phyloP scores from a whole-genome alignment of 2,888 invertebrate genomes.

The Bombyx huttoni region DNA sequence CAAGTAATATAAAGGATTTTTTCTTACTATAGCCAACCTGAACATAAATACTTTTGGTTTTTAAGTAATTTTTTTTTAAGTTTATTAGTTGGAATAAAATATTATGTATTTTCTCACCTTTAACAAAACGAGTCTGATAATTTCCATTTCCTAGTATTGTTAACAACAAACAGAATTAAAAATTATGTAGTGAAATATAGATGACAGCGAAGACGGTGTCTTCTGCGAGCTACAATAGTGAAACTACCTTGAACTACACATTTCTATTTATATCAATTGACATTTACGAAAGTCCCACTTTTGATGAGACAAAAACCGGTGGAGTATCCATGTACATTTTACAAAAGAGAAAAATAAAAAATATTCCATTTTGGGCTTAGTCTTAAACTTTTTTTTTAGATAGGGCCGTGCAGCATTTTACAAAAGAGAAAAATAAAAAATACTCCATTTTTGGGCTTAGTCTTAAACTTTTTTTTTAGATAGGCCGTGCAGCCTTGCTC shows the following conservation, averaged over 20 bases:
- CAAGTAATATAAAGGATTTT: too few relatives aligned
- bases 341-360: background rate
- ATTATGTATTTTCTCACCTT: slow-evolving; percentile 24
- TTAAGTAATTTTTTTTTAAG: too few relatives aligned
- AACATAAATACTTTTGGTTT: too few relatives aligned
- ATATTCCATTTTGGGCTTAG: too few relatives aligned
- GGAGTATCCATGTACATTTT: slow-evolving; percentile 12
- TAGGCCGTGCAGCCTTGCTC: too few relatives aligned
- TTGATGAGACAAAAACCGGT: slow-evolving; percentile 14
- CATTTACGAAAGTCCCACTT: slow-evolving; percentile 18
- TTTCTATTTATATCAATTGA: slow-evolving; percentile 33
- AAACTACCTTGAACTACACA: slow-evolving; percentile 45
- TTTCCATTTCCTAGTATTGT: slow-evolving; percentile 22
- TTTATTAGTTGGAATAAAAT: background rate
- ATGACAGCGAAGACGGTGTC: background rate
- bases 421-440: background rate
- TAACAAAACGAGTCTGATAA: slow-evolving; percentile 23
- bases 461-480: too few relatives aligned
- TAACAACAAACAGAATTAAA: background rate
- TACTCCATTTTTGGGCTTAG: too few relatives aligned
- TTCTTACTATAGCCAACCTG: too few relatives aligned
- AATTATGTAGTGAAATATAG: background rate
- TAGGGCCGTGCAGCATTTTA: too few relatives aligned
- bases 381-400: too few relatives aligned
- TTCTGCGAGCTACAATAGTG: slow-evolving; percentile 12